Evolutionary conservation across 1,140 invertebrate species (phyloP), one percentile per base, ranked within the genome.

Genomic region (Drosophila rufa): DNA sequence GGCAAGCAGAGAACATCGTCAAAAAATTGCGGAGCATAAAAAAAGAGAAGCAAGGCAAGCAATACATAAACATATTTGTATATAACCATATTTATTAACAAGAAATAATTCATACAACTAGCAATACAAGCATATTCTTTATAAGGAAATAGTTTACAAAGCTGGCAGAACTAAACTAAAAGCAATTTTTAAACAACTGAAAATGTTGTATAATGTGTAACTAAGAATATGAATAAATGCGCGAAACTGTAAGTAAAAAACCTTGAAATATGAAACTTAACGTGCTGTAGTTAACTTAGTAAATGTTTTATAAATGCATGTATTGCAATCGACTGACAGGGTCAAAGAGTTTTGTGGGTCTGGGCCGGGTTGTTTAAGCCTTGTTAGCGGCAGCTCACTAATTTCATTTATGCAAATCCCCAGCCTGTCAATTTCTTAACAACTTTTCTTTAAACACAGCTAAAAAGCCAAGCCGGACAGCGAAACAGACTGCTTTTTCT

Each of bases 361-460:
- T 73, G 30, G 70, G 67, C 69, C 56, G 69, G 33, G 19, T 30
- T 71, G 15, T 73, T 59, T 71, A 57, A 22, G 67, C 38, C 74
- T 82, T 75, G 80, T 82, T 82, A 82, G 80, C 80, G 46, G 57
- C 64, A 17, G 22, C 67, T 70, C 70, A 74, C 70, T 74, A 74
- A 74, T 74, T 73, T 27, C 70, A 60, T 74, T 60, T 74, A 74
- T 74, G 70, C 70, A 74, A 74, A 74, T 74, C 55, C 45, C 53
- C 19, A 36, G 38, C 19, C 27, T 68, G 82, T 68, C 80, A 83
- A 80, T 86, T 86, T 86, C 84, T 53, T 69, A 71, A 89, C 84
- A 71, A 79, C 80, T 80, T 87, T 85, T 87, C 80, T 79, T 64
- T 75, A 51, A 58, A 58, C 64, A 61, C 45, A 36, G 33, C 33